Conservation (phyloP, 2,888 invertebrate species). For the Serripes groenlandicus region DNA sequence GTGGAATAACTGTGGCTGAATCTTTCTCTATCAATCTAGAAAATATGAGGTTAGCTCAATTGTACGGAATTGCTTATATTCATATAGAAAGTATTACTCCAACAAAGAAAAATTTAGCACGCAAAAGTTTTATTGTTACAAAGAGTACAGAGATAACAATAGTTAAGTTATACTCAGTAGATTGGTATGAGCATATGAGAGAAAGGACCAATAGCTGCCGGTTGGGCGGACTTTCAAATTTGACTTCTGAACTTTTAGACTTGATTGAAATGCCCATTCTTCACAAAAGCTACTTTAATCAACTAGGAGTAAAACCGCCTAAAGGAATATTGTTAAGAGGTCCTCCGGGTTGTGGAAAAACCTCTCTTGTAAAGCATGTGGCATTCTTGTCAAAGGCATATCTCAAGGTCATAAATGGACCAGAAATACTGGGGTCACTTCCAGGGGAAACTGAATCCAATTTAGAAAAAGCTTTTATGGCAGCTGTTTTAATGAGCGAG, state of each 20-base stretch:
- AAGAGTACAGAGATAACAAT: conserved; percentile 71
- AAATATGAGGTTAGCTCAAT: conserved; percentile 64
- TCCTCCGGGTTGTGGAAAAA: conserved; percentile 84
- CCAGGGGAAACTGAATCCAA: conserved; percentile 88
- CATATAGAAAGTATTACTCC: conserved; percentile 51
- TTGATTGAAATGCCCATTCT: conserved; percentile 69
- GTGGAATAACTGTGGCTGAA: conserved; percentile 62
- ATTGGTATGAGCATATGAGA: conserved; percentile 69
- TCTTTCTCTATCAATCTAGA: conserved; percentile 66
- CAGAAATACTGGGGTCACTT: conserved; percentile 87
- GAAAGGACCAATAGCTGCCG: background rate
- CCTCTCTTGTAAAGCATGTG: conserved; percentile 91
- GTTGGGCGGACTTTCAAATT: conserved; percentile 77
- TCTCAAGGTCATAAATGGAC: conserved; percentile 87
- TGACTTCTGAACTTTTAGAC: conserved; percentile 70
- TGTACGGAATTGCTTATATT: conserved; percentile 75
- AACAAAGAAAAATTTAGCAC: background rate
- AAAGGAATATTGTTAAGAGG: conserved; percentile 80
- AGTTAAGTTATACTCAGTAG: conserved; percentile 70
- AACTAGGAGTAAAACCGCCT: conserved; percentile 65
- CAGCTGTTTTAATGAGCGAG: conserved; percentile 85
- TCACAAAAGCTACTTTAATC: conserved; percentile 38
- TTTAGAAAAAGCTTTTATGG: conserved; percentile 87
- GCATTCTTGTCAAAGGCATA: conserved; percentile 87
- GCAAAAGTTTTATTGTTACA: conserved; percentile 59